phyloP scores from a whole-genome alignment of 1,140 invertebrate genomes.

The Cydia amplana region DNA sequence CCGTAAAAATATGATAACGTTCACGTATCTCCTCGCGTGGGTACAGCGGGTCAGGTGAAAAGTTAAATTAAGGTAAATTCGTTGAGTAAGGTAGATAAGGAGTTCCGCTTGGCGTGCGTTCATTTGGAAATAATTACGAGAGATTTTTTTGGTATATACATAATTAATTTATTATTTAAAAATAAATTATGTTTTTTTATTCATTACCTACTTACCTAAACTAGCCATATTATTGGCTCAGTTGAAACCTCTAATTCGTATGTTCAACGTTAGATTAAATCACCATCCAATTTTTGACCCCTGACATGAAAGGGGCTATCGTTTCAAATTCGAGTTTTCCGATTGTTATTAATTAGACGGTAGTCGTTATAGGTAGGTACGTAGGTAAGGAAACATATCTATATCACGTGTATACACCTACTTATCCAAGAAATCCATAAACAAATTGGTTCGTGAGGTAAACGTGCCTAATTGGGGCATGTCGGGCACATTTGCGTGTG shows the following conservation, averaged over 20 bases:
- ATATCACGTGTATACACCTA: neutral
- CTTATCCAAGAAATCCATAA: conserved; percentile 17
- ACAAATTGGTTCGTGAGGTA: conserved; percentile 12
- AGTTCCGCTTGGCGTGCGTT: neutral
- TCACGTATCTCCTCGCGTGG: conserved; percentile 50
- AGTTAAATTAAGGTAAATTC: conserved; percentile 23
- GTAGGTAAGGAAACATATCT: too few species aligned
- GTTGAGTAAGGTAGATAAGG: neutral
- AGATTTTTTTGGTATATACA: neutral
- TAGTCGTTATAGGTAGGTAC: too few species aligned
- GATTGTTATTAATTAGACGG: too few species aligned
- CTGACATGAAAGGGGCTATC: too few species aligned
- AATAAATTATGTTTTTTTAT: too few species aligned
- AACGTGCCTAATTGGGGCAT: conserved; percentile 22
- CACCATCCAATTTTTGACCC: too few species aligned
- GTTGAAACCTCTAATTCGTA: too few species aligned
- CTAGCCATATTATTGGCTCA: too few species aligned
- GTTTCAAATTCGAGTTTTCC: too few species aligned
- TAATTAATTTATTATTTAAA: neutral
- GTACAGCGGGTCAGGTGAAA: conserved; percentile 22
- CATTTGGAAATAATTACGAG: neutral
- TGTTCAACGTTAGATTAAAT: too few species aligned
- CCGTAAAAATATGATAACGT: conserved; percentile 77
- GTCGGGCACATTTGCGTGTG: conserved; percentile 36
- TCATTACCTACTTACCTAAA: too few species aligned